A percentile compares a stretch with the other conserved stretches of the same genome.
Conservation (phyloP, 2,888 invertebrate species). For the Lucinisca nassula region DNA sequence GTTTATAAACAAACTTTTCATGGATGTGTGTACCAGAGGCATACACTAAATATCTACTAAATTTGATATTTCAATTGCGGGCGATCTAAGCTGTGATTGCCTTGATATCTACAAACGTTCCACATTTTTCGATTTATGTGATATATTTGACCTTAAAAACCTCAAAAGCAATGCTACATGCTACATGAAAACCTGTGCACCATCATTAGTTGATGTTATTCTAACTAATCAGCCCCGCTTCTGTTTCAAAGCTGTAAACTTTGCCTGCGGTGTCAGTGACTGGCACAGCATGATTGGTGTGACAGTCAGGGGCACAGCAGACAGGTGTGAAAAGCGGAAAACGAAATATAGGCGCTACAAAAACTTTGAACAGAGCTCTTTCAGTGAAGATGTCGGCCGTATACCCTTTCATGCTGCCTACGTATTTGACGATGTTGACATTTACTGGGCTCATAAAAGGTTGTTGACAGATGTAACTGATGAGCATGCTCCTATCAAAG, state of each 20-base stretch:
- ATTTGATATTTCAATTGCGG: background rate
- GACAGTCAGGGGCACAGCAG: background rate
- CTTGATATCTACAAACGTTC: background rate
- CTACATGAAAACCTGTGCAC: background rate
- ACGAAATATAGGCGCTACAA: background rate
- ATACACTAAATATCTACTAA: background rate
- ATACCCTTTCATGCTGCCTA: no score
- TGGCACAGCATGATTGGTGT: background rate
- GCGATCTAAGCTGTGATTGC: background rate
- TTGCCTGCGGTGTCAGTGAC: background rate
- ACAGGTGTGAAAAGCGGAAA: background rate
- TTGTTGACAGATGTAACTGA: background rate
- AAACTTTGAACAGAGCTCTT: background rate
- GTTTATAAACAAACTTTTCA: background rate
- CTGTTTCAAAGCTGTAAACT: background rate
- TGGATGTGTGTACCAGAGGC: background rate
- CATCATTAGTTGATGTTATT: background rate
- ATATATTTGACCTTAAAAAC: background rate
- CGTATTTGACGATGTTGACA: no score
- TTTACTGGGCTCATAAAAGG: no score
- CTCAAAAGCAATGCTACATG: background rate
- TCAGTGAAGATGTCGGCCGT: background rate
- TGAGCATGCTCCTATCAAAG: background rate
- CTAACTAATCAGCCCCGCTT: background rate
- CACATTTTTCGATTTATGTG: background rate